Evolutionary conservation across 2,888 invertebrate species (phyloP).

Genomic region (Sphaerophoria rueppellii): DNA sequence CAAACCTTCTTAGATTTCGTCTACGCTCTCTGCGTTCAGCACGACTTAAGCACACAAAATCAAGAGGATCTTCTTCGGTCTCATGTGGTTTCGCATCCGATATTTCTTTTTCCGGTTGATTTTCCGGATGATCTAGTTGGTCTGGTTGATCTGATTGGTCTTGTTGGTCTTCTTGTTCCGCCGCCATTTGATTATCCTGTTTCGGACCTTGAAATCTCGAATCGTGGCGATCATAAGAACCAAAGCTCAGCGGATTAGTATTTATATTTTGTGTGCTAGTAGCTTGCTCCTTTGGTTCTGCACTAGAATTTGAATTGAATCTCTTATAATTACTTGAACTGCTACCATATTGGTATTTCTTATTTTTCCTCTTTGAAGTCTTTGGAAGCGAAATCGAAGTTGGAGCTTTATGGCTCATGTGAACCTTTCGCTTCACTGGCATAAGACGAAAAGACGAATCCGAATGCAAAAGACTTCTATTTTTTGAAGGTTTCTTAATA

Average conservation of each 20-base stretch:
- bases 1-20: background rate
- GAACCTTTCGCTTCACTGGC: conserved; percentile 14
- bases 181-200: background rate
- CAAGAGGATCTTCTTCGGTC: background rate
- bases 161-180: too few relatives aligned
- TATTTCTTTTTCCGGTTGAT: background rate
- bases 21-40: background rate
- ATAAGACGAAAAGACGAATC: conserved; percentile 7
- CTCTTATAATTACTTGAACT: background rate
- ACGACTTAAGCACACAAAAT: conserved; percentile 19
- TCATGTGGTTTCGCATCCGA: background rate
- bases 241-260: background rate
- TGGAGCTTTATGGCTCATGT: background rate
- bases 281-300: background rate
- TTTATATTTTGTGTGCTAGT: background rate
- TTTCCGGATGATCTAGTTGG: background rate
- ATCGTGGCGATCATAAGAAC: background rate
- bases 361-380: background rate
- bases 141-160: too few relatives aligned
- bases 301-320: background rate
- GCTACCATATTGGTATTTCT: background rate
- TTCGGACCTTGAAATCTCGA: background rate
- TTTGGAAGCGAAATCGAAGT: background rate
- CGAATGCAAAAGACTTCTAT: background rate
- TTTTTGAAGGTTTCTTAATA: background rate